Evolutionary conservation across 2,113 vertebrate genomes (phyloP).

Genomic region (Aphelocoma coerulescens): DNA sequence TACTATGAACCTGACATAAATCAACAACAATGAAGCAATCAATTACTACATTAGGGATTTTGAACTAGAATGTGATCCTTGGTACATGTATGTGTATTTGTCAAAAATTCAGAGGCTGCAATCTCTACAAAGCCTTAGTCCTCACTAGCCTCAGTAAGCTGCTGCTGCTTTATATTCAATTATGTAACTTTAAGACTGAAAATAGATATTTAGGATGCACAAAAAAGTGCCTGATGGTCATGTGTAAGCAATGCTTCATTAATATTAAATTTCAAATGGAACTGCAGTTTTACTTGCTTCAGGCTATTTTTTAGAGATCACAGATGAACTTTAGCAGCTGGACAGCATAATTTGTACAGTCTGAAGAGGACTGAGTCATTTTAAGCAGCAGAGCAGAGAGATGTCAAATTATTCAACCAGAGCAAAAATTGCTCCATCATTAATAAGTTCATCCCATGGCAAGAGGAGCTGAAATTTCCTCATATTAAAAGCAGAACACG

Average conservation of each 20-base stretch:
- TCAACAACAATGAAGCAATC: neutral
- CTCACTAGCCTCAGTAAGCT: neutral
- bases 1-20: neutral
- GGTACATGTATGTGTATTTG: accelerated
- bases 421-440: conserved; percentile 5
- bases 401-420: conserved; percentile 28
- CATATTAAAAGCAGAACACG: neutral
- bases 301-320: conserved; percentile 2
- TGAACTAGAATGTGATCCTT: neutral
- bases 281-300: neutral
- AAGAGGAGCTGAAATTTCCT: neutral
- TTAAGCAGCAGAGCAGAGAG: neutral
- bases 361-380: conserved; percentile 1
- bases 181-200: neutral
- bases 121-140: neutral
- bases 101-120: neutral
- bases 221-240: neutral
- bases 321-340: conserved; percentile 23
- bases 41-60: neutral
- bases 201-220: neutral
- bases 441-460: conserved; percentile 3
- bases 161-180: neutral
- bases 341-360: conserved; percentile 16
- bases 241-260: conserved; percentile 8
- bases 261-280: conserved; percentile 24